phyloP scores from a whole-genome alignment of 2,113 vertebrate species.

The Meleagris gallopavo region DNA sequence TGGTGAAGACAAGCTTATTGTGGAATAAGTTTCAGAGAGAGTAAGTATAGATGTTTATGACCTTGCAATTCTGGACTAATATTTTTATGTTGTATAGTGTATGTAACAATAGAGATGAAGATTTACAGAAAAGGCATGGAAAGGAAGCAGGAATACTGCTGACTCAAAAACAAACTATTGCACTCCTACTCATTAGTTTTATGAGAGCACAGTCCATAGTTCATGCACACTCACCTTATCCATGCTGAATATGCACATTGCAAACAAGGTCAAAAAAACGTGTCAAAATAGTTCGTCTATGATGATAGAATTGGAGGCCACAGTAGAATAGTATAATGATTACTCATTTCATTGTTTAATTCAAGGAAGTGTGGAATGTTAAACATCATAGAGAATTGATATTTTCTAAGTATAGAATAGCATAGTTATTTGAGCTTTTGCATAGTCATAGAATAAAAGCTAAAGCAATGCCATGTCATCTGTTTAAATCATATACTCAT shows the following conservation, averaged over 20 bases:
- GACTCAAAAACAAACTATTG: not conserved
- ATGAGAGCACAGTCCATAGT: slow-evolving; percentile 23
- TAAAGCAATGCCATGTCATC: slow-evolving; percentile 48
- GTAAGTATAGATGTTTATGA: not conserved
- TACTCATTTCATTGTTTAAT: slow-evolving; percentile 1
- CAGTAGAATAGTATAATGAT: not conserved
- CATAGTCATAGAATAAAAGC: slow-evolving; percentile 52
- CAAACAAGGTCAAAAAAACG: not conserved
- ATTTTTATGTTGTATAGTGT: not conserved
- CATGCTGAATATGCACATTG: not conserved
- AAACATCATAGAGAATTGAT: slow-evolving; percentile 24
- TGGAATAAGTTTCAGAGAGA: not conserved
- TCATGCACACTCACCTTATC: not conserved
- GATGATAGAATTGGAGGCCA: not conserved
- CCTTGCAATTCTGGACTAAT: not conserved
- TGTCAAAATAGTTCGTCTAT: not conserved
- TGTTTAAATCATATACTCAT: slow-evolving; percentile 50
- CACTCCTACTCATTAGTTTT: not conserved
- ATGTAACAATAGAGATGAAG: not conserved
- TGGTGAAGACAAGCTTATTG: not conserved
- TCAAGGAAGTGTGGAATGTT: slow-evolving; percentile 18
- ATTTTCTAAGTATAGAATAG: slow-evolving; percentile 41
- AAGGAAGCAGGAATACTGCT: not conserved
- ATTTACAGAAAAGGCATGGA: not conserved
- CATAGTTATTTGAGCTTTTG: slow-evolving; percentile 58